phyloP scores from a whole-genome alignment of 2,888 invertebrate species.

The Sipha maydis region DNA sequence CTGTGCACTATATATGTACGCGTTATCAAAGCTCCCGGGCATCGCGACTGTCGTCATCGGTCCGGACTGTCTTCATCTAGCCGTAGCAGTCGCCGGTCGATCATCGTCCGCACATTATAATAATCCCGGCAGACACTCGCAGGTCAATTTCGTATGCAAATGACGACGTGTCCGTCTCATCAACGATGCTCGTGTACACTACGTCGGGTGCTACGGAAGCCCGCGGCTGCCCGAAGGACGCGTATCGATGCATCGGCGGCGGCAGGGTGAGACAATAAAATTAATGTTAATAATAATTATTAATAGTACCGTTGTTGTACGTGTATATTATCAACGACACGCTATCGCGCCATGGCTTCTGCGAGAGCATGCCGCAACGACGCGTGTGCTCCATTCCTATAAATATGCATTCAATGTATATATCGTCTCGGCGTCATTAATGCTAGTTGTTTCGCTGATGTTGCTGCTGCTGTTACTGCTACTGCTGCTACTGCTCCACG shows the following conservation, averaged over 20 bases:
- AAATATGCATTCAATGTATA: too few species aligned
- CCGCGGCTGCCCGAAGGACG: not conserved
- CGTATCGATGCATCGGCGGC: not conserved
- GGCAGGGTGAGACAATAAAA: not conserved
- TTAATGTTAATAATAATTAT: not conserved
- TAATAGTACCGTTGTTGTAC: too few species aligned
- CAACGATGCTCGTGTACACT: not conserved
- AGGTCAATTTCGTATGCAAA: not conserved
- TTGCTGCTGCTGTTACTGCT: too few species aligned
- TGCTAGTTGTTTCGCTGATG: too few species aligned
- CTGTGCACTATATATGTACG: not conserved
- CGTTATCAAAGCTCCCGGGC: not conserved
- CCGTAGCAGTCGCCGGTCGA: not conserved
- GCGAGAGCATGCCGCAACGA: not conserved
- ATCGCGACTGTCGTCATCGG: not conserved
- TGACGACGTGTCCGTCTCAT: not conserved
- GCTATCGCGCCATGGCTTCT: slow-evolving; percentile 20
- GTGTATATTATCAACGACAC: slow-evolving; percentile 3
- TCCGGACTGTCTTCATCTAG: not conserved
- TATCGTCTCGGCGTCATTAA: too few species aligned
- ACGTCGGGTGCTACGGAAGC: not conserved
- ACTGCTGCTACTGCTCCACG: not conserved
- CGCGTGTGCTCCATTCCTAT: too few species aligned
- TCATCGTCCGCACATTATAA: too few species aligned
- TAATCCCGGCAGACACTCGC: not conserved